Base-by-base conservation (phyloP, 64 coral and sea anemone genomes). In the Montipora cactus region DNA sequence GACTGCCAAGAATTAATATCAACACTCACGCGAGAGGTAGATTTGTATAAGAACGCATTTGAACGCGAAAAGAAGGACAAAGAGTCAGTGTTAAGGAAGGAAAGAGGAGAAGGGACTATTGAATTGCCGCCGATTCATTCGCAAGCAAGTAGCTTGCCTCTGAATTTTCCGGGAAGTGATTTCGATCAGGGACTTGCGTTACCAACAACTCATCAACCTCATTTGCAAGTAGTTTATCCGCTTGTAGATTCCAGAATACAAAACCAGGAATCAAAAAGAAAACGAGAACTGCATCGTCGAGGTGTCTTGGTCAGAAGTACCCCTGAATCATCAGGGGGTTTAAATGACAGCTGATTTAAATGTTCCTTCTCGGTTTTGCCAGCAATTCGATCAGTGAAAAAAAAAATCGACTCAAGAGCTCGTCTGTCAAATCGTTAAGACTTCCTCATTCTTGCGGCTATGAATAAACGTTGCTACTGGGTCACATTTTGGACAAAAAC, bases 41-140 rank as follows among this genome's bases (percentile, higher is more conserved):
- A 97, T 57, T 80, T 97, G 77, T 97, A 97, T 53, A 97, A 97
- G 73, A 97, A 76, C 49, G 96, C 96, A 76, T 97, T 94, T 44
- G 89, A 97, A 77, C 93, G 96, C 15, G 96, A 97, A 47, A 95
- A 83, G 73, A 88, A 84, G 88, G 96, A 97, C 53, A 97, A 94
- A 92, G 96, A 97, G 76, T 47, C 77, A 57, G 59, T 78, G 1
- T 59, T 97, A 18, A 69, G 73, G 22, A 84, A 75, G 44, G 77
- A 80, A 25, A 78, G 3, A 78, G 61, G 55, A 10, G 23, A 83
- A 47, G 74, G 21, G 21, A 14, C 19, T 16, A 9, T 61, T 72
- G 57, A 72, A 70, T 28, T 66, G 82, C 83, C 48, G 14, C 74
- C 48, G n/a, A 75, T 18, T 48, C 28, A 69, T 53, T 62, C 51